Conservation (phyloP, 2,113 vertebrate species). For the Parus major region DNA sequence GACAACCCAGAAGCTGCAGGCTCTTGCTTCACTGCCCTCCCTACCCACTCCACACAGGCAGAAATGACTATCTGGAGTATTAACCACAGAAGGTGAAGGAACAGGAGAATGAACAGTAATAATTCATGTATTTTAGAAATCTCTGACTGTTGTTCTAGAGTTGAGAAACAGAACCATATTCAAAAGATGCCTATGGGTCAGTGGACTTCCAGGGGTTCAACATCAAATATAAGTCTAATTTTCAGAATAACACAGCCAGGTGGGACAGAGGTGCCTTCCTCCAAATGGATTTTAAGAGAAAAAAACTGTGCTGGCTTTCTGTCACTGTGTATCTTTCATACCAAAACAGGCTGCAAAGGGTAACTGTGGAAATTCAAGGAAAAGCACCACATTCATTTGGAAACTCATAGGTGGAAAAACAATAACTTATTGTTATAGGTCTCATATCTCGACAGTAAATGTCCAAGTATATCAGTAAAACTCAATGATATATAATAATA, state of each 20-base stretch:
- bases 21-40: background rate
- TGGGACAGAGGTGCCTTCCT: background rate
- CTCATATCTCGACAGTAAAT: background rate
- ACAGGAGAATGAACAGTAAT: background rate
- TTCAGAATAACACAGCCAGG: background rate
- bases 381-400: background rate
- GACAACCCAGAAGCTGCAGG: background rate
- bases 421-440: background rate
- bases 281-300: background rate
- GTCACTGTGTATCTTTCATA: background rate
- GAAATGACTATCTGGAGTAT: fast-evolving
- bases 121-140: background rate
- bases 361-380: background rate
- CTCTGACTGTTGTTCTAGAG: background rate
- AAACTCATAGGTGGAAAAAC: background rate
- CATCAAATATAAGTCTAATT: background rate
- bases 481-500: background rate
- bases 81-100: background rate
- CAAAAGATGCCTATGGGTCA: background rate
- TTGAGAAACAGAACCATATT: background rate
- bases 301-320: background rate
- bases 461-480: background rate
- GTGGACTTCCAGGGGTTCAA: background rate
- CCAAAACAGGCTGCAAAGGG: background rate
- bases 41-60: background rate